phyloP scores from a whole-genome alignment of 2,113 vertebrate species.

The Urocolius indicus region DNA sequence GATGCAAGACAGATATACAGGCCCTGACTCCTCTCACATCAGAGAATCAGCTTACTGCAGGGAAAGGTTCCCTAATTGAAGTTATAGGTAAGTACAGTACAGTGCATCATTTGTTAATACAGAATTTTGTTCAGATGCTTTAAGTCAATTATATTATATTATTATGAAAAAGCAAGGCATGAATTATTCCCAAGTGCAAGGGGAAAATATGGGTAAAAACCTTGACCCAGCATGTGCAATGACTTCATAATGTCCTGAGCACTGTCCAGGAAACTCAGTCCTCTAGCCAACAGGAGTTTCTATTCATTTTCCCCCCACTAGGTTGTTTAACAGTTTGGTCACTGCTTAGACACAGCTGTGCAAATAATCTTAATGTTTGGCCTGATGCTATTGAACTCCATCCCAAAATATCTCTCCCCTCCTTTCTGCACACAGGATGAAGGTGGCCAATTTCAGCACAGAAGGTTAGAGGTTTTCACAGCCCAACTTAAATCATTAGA shows the following conservation, averaged over 20 bases:
- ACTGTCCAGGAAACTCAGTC: slow-evolving; percentile 68
- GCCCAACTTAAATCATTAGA: background rate
- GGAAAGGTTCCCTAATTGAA: slow-evolving; percentile 48
- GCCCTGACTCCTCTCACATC: slow-evolving; percentile 47
- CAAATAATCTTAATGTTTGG: slow-evolving; percentile 71
- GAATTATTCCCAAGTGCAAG: slow-evolving; percentile 26
- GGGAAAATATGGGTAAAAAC: slow-evolving; percentile 54
- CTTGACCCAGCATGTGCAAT: slow-evolving; percentile 62
- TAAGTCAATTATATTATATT: slow-evolving; percentile 34
- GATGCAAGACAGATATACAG: slow-evolving; percentile 48
- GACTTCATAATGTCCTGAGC: slow-evolving; percentile 71
- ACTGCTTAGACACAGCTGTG: slow-evolving; percentile 75
- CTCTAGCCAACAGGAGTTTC: slow-evolving; percentile 55
- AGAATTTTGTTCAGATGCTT: background rate
- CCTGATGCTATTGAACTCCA: slow-evolving; percentile 60
- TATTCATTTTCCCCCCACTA: slow-evolving; percentile 61
- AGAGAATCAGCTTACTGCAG: slow-evolving; percentile 34
- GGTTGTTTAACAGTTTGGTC: slow-evolving; percentile 66
- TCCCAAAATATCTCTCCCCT: slow-evolving; percentile 12
- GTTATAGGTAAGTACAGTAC: slow-evolving; percentile 24
- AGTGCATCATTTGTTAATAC: background rate
- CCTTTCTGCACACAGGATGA: slow-evolving; percentile 29
- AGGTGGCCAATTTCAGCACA: slow-evolving; percentile 32
- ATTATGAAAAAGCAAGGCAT: background rate
- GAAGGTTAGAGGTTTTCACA: background rate